These are phyloP conservation scores for Drosophila paranaensis DNA, from an alignment of 2,888 invertebrate species.

Conservation along the genomic window DNA sequence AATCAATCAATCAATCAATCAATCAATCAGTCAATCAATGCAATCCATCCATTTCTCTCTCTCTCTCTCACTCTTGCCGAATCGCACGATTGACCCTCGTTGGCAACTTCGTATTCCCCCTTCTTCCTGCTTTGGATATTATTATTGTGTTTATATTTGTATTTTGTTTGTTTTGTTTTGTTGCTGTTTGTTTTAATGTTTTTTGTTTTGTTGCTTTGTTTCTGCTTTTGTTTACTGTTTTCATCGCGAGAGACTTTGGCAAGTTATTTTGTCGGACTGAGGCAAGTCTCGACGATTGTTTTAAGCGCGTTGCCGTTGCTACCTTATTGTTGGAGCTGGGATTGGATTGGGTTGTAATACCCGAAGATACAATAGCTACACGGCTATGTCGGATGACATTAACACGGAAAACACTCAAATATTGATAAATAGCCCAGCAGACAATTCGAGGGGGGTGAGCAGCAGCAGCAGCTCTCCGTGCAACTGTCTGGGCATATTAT, in stretches of 20 bases:
- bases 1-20: neutral
- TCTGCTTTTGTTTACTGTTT: slow-evolving; percentile 12
- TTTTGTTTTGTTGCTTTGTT: slow-evolving; percentile 7
- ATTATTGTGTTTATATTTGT: slow-evolving; percentile 6
- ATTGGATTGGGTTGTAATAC: slow-evolving; percentile 23
- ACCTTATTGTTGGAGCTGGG: slow-evolving; percentile 28
- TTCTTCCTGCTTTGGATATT: slow-evolving; percentile 32
- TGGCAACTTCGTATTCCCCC: slow-evolving; percentile 17
- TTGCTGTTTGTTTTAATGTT: no score
- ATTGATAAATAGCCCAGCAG: slow-evolving; percentile 42
- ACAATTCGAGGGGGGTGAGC: slow-evolving; percentile 1
- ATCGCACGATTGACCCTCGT: slow-evolving; percentile 28
- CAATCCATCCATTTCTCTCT: neutral
- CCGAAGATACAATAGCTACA: slow-evolving; percentile 30
- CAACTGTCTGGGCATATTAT: slow-evolving; percentile 31
- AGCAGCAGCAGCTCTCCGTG: neutral
- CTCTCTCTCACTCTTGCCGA: neutral
- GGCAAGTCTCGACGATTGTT: slow-evolving; percentile 35
- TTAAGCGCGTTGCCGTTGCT: slow-evolving; percentile 24
- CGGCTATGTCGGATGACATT: slow-evolving; percentile 28
- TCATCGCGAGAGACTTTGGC: slow-evolving; percentile 25
- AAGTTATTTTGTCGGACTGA: slow-evolving; percentile 16
- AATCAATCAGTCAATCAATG: neutral
- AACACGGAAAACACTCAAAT: slow-evolving; percentile 15
- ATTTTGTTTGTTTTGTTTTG: slow-evolving; percentile 6